phyloP scores from a whole-genome alignment of 2,797 vertebrate species.

The Balearica regulorum region DNA sequence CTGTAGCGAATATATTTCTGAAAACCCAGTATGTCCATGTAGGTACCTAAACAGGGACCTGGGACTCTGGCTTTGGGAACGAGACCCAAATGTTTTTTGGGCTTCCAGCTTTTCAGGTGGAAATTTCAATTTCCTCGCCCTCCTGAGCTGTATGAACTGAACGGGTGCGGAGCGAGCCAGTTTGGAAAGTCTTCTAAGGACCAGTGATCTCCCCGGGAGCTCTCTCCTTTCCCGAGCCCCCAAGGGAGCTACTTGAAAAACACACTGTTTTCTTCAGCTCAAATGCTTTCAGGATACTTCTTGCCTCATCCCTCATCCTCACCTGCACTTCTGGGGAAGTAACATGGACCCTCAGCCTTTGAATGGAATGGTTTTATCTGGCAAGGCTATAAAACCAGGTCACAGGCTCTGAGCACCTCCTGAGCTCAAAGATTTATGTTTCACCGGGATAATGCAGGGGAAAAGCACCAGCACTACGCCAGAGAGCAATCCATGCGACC shows the following conservation, averaged over 20 bases:
- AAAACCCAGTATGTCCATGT: neutral
- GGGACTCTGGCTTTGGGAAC: neutral
- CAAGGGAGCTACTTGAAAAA: neutral
- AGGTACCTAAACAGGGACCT: too few relatives aligned
- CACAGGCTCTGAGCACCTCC: neutral
- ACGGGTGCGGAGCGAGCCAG: neutral
- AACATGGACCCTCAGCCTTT: neutral
- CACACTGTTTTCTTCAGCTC: neutral
- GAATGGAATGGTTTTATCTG: neutral
- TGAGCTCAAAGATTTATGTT: neutral
- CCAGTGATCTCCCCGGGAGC: neutral
- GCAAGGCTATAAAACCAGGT: neutral
- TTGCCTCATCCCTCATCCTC: neutral
- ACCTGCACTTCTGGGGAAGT: neutral
- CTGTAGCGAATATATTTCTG: fast-evolving
- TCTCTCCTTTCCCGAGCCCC: neutral
- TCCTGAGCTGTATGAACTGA: neutral
- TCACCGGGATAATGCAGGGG: neutral
- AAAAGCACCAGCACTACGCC: neutral
- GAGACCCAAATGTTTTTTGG: too few relatives aligned
- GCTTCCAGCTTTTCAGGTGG: neutral
- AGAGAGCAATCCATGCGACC: neutral
- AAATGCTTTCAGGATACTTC: neutral
- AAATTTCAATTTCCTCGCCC: neutral
- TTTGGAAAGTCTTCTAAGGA: neutral